A percentile compares a stretch with the other conserved stretches of the same genome.
Conservation (phyloP, 2,113 vertebrate genomes). For the Hippocampus barbouri region DNA sequence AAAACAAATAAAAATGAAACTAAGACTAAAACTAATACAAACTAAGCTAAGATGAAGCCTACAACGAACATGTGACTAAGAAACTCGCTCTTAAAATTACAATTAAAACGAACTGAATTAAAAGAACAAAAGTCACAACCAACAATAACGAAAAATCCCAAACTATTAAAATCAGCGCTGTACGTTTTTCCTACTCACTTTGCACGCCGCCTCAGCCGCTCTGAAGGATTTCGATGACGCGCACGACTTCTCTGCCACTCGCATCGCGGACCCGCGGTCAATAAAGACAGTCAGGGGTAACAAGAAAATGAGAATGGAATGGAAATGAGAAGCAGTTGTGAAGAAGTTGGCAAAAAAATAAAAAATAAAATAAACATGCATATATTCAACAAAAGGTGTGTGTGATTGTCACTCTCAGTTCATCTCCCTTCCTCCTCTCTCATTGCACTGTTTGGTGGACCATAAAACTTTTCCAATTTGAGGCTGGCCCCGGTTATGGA, state of each 20-base stretch:
- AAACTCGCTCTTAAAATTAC: too few species aligned
- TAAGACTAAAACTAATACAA: too few species aligned
- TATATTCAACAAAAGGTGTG: conserved; percentile 7
- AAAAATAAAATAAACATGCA: background rate
- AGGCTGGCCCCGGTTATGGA: background rate
- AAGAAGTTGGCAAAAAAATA: background rate
- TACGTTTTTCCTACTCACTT: background rate
- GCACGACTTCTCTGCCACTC: background rate
- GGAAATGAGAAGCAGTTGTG: conserved; percentile 5
- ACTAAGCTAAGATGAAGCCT: too few species aligned
- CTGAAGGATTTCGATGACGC: background rate
- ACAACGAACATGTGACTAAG: too few species aligned
- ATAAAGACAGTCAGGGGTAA: conserved; percentile 4
- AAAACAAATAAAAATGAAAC: too few species aligned
- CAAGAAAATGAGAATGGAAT: conserved; percentile 14
- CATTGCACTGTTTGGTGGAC: conserved; percentile 26
- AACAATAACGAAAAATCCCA: too few species aligned
- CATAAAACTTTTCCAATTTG: conserved; percentile 20
- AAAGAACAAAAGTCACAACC: too few species aligned
- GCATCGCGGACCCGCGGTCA: background rate
- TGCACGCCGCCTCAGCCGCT: background rate
- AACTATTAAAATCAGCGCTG: too few species aligned
- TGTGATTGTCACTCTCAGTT: conserved; percentile 35
- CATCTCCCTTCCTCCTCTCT: conserved; percentile 24
- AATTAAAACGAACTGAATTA: too few species aligned